A percentile compares a stretch with the other conserved stretches of the same genome.
Evolutionary conservation across 2,113 vertebrate species (phyloP).

Genomic region (Micronycteris hirsuta): DNA sequence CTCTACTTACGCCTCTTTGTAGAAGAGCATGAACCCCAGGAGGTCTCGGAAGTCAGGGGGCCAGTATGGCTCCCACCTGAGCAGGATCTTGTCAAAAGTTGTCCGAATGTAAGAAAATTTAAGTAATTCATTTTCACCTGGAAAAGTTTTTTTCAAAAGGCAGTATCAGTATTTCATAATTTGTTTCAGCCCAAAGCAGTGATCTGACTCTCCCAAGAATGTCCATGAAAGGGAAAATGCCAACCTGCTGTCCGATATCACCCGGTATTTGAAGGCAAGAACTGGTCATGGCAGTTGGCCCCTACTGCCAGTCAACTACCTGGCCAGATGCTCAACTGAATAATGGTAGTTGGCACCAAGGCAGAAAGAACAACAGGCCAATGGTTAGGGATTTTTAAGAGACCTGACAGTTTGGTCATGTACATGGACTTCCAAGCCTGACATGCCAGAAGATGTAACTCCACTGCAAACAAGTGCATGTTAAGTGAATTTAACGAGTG

Average conservation of each 20-base stretch:
- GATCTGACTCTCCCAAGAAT: not conserved
- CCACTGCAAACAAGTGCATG: accelerated
- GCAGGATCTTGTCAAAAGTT: constrained; percentile 87
- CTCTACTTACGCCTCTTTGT: constrained; percentile 96
- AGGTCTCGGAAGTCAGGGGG: constrained; percentile 94
- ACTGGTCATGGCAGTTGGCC: accelerated
- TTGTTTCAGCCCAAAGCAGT: not conserved
- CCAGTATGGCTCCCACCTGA: constrained; percentile 95
- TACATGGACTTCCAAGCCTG: not conserved
- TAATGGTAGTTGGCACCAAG: not conserved
- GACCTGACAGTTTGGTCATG: not conserved
- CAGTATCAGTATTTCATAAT: not conserved
- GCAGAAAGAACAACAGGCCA: not conserved
- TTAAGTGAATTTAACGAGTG: not conserved
- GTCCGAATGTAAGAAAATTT: constrained; percentile 89
- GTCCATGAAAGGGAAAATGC: not conserved
- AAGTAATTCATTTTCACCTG: constrained; percentile 93
- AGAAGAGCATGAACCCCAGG: constrained; percentile 97
- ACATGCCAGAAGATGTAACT: accelerated
- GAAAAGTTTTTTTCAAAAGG: not conserved
- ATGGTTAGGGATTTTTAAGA: not conserved
- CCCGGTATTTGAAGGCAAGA: not conserved
- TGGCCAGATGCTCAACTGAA: not conserved
- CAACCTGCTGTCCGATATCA: not conserved
- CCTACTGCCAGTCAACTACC: not conserved